Base-by-base conservation (phyloP, 2,113 vertebrate species). In the Sylvia atricapilla region DNA sequence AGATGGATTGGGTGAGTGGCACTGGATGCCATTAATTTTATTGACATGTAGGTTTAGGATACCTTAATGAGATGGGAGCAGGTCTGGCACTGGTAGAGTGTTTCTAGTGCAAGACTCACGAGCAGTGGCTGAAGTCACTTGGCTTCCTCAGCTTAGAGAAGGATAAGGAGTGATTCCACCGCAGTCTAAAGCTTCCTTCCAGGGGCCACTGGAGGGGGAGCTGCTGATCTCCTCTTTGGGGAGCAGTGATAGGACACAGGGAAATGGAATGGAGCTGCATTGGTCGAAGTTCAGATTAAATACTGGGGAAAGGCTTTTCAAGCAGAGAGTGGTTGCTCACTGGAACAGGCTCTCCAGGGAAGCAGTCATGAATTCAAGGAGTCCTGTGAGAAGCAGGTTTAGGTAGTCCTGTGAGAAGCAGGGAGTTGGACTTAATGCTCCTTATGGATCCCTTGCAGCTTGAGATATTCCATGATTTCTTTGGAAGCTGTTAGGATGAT, bases 271-370 rank as follows among this genome's bases (percentile, higher is more conserved):
- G 58, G 67, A 67, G 13, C 44, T 73, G 52, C 7, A 1, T 5
- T 33, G 12, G 27, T 35, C 5, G 1, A 80, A 80, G 28, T 55
- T 84, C 15, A n/a, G 23, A n/a, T 0, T 56, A 46, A 67, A 23
- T 9, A 18, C 46, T 35, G 35, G 47, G 35, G 64, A 84, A 64
- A 91, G 13, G 11, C 8, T 84, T 59, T 89, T 56, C 63, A 76
- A 8, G 15, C 52, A 37, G 24, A 75, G 9, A 3, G 21, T 53
- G 35, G 5, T 18, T 0, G 0, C 11, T 64, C 50, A 39, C 41
- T 23, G 8, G 10, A 56, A 52, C 24, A 70, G 58, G 23, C 6
- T 91, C 24, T 28, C 24, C 39, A 35, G 19, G 13, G 27, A 72
- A 77, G 58, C 13, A 21, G 8, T 60, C 37, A 35, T 2, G 1